These are phyloP conservation scores for Sitta europaea DNA, from an alignment of 2,113 vertebrate species.

Conservation along the genomic window DNA sequence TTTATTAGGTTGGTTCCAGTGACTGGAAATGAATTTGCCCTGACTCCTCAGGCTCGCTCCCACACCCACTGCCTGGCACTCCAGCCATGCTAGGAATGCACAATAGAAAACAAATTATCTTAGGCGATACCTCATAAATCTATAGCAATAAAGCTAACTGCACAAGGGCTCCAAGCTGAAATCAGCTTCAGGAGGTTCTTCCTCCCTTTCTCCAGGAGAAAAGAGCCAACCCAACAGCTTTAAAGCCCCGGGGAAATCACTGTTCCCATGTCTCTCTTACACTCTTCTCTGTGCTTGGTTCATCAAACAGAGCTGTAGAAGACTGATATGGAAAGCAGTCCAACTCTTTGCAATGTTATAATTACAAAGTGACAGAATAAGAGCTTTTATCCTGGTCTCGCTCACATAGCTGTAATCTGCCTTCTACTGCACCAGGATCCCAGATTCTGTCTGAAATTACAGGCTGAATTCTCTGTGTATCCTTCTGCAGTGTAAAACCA, in stretches of 20 bases:
- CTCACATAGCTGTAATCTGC: neutral
- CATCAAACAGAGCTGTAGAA: neutral
- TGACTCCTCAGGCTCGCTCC: slow-evolving; percentile 31
- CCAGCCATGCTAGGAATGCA: slow-evolving; percentile 60
- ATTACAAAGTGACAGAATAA: neutral
- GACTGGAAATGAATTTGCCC: slow-evolving; percentile 47
- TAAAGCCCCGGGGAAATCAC: neutral
- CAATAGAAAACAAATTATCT: slow-evolving; percentile 37
- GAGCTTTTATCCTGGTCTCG: neutral
- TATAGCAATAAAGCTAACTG: slow-evolving; percentile 26
- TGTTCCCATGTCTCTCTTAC: neutral
- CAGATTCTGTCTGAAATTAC: neutral
- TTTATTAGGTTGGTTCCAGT: slow-evolving; percentile 55
- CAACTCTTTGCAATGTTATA: neutral
- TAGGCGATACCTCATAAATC: slow-evolving; percentile 43
- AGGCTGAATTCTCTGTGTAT: neutral
- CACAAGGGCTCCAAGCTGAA: neutral
- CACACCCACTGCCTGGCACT: slow-evolving; percentile 62
- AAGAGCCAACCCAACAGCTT: neutral
- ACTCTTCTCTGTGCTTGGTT: neutral
- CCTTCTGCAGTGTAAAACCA: neutral
- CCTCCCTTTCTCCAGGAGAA: neutral
- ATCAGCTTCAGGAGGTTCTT: neutral
- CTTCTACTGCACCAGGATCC: neutral
- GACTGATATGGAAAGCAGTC: neutral